Base-by-base conservation (phyloP, 2,888 invertebrate species). In the Alsophila aescularia region DNA sequence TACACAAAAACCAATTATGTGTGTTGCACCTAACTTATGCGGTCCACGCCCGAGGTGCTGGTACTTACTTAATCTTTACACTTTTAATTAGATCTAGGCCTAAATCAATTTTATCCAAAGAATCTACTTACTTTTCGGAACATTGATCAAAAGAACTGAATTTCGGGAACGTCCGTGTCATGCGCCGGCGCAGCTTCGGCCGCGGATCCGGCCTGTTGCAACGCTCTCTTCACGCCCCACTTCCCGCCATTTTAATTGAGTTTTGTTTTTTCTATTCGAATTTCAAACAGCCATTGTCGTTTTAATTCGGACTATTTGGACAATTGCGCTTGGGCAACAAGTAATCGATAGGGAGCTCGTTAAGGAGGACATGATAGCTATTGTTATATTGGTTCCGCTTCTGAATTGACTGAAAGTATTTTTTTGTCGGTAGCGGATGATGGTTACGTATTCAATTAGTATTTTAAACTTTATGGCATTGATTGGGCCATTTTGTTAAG, bases 171-270 rank as follows among this genome's bases (percentile, higher is more conserved):
- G 50, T 29, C 35, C 36, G 41, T 51, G 44, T 50, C 49, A 48
- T 48, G 53, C 69, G 62, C 65, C 57, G 67, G 74, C 69, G 69
- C 72, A 70, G 73, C 78, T 79, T 79, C 62, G 68, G 24, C 31
- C 18, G 67, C 65, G 70, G 73, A 77, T 81, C 80, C 79, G 79
- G 78, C 72, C 53, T 79, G 75, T 79, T 75, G 80, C 75, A 82
- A 84, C 79, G 75, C 66, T 81, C 79, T 81, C 79, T 85, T 85
- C 83, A 83, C 80, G 88, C 86, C 77, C 88, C 75, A 84, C 70
- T 87, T 87, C 77, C 59, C 63, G 51, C 58, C 72, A 73, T 73
- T 73, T 81, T 81, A 79, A 79, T 84, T 78, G 73, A 73, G 60
- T 82, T 84, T 85, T 78, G 78, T 81, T 83, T 80, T 81, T 57